Evolutionary conservation across 1,140 invertebrate species (phyloP).

Genomic region (Mya arenaria): DNA sequence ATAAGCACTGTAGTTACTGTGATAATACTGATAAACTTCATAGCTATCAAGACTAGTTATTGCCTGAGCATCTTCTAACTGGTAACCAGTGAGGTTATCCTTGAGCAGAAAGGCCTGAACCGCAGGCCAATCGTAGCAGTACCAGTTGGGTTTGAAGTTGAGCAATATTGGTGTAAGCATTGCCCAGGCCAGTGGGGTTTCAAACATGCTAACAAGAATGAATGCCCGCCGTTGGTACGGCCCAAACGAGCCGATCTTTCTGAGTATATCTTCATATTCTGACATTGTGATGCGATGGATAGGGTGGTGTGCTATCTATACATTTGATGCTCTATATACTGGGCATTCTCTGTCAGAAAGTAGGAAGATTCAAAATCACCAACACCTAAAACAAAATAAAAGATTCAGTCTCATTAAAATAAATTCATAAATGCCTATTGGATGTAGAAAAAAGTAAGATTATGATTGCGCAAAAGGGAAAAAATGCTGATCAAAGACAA

Average conservation of each 20-base stretch:
- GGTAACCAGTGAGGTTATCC: slow-evolving; percentile 3
- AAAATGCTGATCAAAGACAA: too few species aligned
- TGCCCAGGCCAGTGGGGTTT: slow-evolving; percentile 73
- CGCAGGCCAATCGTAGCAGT: slow-evolving; percentile 39
- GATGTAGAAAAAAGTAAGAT: too few species aligned
- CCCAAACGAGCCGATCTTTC: slow-evolving; percentile 70
- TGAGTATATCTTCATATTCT: slow-evolving; percentile 70
- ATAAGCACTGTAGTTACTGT: neutral
- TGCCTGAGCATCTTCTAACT: neutral
- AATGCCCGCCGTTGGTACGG: slow-evolving; percentile 74
- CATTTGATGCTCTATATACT: too few species aligned
- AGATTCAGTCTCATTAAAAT: too few species aligned
- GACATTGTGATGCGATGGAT: slow-evolving; percentile 53
- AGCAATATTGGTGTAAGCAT: slow-evolving; percentile 74
- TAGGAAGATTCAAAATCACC: too few species aligned
- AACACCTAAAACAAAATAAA: too few species aligned
- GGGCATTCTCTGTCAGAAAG: too few species aligned
- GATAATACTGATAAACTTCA: neutral
- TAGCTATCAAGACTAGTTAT: neutral
- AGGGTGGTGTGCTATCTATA: too few species aligned
- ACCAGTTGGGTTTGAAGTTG: slow-evolving; percentile 58
- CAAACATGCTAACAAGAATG: slow-evolving; percentile 74
- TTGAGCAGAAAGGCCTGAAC: slow-evolving; percentile 5
- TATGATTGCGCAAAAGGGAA: too few species aligned
- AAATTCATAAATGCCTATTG: too few species aligned